A percentile compares a stretch with the other conserved stretches of the same genome.
These are phyloP conservation scores for Psophia crepitans DNA, from an alignment of 2,113 vertebrate genomes.

Conservation along the genomic window DNA sequence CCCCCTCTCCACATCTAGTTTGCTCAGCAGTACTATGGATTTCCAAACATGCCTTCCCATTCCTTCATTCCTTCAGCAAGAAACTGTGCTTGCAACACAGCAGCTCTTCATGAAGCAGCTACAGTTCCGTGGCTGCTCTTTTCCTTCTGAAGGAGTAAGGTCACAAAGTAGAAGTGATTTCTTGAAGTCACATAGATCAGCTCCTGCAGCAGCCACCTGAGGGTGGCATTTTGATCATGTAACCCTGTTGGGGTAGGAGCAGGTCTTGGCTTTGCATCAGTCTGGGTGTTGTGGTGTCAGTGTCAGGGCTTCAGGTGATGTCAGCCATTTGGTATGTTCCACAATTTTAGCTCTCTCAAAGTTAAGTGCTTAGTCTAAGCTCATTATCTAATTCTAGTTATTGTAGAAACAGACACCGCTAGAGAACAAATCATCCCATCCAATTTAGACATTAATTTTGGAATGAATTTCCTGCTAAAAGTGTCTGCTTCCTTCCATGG, in stretches of 20 bases:
- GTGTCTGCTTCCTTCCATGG: background rate
- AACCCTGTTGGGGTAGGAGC: background rate
- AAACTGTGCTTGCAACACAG: background rate
- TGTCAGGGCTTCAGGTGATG: background rate
- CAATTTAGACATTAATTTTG: background rate
- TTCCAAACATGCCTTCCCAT: background rate
- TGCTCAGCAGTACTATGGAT: background rate
- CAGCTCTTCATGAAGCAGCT: background rate
- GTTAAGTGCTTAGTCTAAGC: background rate
- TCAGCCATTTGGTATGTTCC: background rate
- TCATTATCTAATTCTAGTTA: conserved; percentile 9
- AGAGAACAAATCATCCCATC: background rate
- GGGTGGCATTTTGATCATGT: background rate
- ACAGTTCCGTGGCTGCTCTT: background rate
- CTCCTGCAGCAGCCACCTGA: background rate
- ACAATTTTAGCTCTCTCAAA: background rate
- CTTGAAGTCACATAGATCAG: background rate
- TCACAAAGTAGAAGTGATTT: background rate
- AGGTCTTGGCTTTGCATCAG: background rate
- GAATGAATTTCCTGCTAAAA: background rate
- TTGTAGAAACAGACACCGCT: background rate
- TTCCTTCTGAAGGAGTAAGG: background rate
- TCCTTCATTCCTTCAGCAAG: background rate
- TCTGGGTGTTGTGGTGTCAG: background rate
- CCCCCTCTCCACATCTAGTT: background rate